Conservation (phyloP, 2,888 invertebrate species). For the Calameuta filiformis region DNA sequence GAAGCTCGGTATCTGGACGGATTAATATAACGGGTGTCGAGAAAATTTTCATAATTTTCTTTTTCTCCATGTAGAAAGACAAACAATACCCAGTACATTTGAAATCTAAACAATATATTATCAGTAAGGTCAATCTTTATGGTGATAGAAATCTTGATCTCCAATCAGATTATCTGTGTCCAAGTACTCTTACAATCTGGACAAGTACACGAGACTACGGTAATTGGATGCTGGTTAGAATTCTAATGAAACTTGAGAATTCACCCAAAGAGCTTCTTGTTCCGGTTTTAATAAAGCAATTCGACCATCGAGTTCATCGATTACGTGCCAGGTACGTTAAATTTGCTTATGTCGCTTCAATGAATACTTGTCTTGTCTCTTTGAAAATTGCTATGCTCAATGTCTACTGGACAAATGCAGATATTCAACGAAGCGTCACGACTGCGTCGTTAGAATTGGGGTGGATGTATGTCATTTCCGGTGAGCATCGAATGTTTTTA, state of each 20-base stretch:
- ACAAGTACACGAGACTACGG: neutral
- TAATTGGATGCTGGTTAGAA: neutral
- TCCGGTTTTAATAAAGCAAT: too few relatives aligned
- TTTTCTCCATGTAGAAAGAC: neutral
- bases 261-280: neutral
- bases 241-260: neutral
- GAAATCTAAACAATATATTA: neutral
- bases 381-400: neutral
- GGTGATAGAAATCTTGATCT: neutral
- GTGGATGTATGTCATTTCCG: conserved; percentile 19
- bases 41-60: neutral
- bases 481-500: conserved; percentile 12
- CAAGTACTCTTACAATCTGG: neutral
- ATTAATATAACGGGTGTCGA: neutral
- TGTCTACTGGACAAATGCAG: neutral
- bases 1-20: neutral
- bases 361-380: neutral
- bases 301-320: neutral
- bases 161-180: neutral
- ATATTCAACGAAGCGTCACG: neutral
- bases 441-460: neutral
- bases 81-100: neutral
- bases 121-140: neutral
- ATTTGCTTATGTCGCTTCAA: neutral
- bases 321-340: neutral